Evolutionary conservation across 2,888 invertebrate species (phyloP).

Genomic region (Aproaerema taeniolella): DNA sequence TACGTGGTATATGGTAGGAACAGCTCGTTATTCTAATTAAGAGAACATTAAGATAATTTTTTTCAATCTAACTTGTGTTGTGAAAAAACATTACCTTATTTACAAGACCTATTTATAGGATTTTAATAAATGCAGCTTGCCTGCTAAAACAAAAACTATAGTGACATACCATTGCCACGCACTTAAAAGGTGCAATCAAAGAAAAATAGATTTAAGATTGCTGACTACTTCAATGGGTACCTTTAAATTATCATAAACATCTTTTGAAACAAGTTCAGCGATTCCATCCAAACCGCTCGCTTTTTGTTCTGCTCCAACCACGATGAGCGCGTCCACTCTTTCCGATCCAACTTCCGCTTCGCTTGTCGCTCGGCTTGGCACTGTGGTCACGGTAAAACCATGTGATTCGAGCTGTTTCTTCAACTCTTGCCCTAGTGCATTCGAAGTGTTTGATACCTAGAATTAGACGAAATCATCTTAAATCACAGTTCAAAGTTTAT

Average conservation of each 20-base stretch:
- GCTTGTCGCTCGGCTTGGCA: constrained; percentile 26
- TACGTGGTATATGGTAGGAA: no score
- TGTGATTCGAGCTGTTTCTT: constrained; percentile 39
- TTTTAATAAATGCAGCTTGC: no score
- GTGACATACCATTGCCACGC: no score
- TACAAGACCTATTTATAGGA: no score
- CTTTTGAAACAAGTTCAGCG: constrained; percentile 45
- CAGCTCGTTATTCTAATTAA: no score
- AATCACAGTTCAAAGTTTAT: not conserved
- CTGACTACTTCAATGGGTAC: constrained; percentile 25
- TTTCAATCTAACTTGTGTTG: no score
- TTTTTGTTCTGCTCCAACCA: constrained; percentile 49
- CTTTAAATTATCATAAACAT: constrained; percentile 57
- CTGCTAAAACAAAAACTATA: no score
- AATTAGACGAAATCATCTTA: constrained; percentile 21
- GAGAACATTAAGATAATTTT: no score
- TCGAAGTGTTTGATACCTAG: constrained; percentile 53
- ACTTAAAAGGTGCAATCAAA: no score
- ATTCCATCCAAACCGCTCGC: constrained; percentile 42
- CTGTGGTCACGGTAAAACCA: constrained; percentile 45
- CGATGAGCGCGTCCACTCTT: constrained; percentile 50
- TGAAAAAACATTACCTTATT: no score
- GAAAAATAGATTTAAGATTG: no score
- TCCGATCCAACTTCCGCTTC: constrained; percentile 23
- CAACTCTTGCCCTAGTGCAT: constrained; percentile 45